These are phyloP conservation scores for Plecotus auritus DNA, from an alignment of 2,113 vertebrate species.

Conservation along the genomic window DNA sequence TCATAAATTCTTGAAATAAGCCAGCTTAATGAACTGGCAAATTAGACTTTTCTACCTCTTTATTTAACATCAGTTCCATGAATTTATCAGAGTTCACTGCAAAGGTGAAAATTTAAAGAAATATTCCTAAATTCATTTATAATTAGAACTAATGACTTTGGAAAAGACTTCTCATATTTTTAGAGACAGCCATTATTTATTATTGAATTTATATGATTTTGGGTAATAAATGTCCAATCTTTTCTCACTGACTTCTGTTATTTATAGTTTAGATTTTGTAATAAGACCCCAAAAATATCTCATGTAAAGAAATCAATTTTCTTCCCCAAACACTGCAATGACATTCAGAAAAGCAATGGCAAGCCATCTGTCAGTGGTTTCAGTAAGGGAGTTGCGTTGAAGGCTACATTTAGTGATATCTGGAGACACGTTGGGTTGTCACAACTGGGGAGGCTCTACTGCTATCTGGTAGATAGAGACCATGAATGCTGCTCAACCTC, in stretches of 20 bases:
- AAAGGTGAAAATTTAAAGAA: conserved; percentile 78
- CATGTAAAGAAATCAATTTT: not conserved
- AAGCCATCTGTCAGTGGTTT: not conserved
- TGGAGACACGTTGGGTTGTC: not conserved
- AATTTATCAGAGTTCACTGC: conserved; percentile 82
- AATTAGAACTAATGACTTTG: conserved; percentile 80
- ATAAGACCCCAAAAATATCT: not conserved
- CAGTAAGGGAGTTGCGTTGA: not conserved
- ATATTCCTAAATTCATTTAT: conserved; percentile 77
- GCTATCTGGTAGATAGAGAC: not conserved
- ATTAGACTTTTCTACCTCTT: conserved; percentile 85
- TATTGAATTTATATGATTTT: conserved; percentile 76
- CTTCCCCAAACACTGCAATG: not conserved
- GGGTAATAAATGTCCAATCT: conserved; percentile 72
- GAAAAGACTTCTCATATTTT: conserved; percentile 74
- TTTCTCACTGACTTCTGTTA: conserved; percentile 66
- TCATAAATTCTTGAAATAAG: conserved; percentile 78
- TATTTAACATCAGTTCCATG: conserved; percentile 83
- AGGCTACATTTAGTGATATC: not conserved
- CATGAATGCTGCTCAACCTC: not conserved
- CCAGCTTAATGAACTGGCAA: conserved; percentile 84
- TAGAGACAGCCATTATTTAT: conserved; percentile 77
- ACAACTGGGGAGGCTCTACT: not conserved
- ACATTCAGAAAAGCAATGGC: not conserved
- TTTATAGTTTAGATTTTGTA: conserved; percentile 68